Percentiles rank a stretch among this genome's conserved stretches.
These are phyloP conservation scores for Alethe castanea DNA, from an alignment of 2,113 vertebrate genomes.

Conservation along the genomic window DNA sequence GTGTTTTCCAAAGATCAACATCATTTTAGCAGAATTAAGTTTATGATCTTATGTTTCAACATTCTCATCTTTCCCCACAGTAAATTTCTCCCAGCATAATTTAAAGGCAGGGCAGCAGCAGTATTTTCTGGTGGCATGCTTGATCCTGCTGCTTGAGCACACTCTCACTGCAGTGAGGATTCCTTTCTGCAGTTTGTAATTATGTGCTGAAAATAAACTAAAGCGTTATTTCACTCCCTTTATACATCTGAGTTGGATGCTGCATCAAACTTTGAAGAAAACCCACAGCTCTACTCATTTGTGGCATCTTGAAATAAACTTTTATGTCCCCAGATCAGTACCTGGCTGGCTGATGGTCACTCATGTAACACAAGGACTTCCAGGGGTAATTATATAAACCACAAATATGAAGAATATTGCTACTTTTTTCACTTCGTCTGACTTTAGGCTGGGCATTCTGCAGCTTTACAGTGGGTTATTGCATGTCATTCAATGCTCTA, in stretches of 20 bases:
- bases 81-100: background rate
- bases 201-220: constrained; percentile 43
- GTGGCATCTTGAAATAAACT: background rate
- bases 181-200: constrained; percentile 35
- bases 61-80: background rate
- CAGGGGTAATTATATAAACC: background rate
- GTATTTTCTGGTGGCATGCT: constrained; percentile 34
- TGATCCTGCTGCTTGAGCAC: constrained; percentile 17
- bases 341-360: background rate
- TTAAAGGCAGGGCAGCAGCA: background rate
- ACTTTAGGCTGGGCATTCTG: background rate
- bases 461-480: background rate
- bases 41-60: background rate
- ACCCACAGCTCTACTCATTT: background rate
- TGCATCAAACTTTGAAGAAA: constrained; percentile 38
- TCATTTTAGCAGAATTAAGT: background rate
- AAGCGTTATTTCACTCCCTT: constrained; percentile 25
- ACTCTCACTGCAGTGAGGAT: background rate
- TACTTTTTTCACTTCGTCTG: background rate
- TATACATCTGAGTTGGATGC: background rate
- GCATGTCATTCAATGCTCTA: background rate
- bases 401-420: background rate
- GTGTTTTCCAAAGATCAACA: constrained; percentile 16
- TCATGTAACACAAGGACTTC: background rate
- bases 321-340: background rate